Evolutionary conservation across 2,113 vertebrate genomes (phyloP), one percentile per base, ranked within the genome.

Genomic region (Etheostoma spectabile): DNA sequence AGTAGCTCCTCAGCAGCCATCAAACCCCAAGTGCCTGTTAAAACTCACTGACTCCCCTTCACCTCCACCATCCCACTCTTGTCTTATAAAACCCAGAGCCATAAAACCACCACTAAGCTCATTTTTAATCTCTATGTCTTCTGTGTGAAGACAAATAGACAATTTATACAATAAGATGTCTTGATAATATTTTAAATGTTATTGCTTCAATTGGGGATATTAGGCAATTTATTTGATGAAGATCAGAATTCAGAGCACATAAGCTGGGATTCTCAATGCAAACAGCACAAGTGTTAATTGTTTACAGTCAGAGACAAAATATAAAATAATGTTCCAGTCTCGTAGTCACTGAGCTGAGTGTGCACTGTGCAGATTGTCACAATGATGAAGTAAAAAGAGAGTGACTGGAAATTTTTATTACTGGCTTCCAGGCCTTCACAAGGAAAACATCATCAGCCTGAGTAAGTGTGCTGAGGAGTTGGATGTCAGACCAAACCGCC

Each of bases 1-100:
- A 90, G 88, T 90, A 91, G 89, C 85, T 89, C 82, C 80, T 88
- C 91, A 77, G 86, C 82, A 79, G 76, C 69, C 79, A 76, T 86
- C 80, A 88, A 85, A 83, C 76, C 82, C 83, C 74, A 82, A 91
- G 84, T 70, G 88, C 61, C 87, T 86, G 74, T 89, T 87, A 89
- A 90, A 91, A 71, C 83, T 81, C 68, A 79, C 51, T 53, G 74
- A 71, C 74, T 67, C 77, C 65, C 67, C 79, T 62, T 75, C 64
- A 79, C 42, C 78, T 80, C 81, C 71, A 67, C 81, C 76, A 62
- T 74, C 77, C 77, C 75, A 49, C 61, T 72, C 84, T 77, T 53
- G 77, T 86, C 85, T 88, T 88, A 84, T 92, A 92, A 94, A 93
- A 89, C 74, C 64, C 70, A 59, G 53, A 70, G 76, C 79, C 74